A percentile compares a stretch with the other conserved stretches of the same genome.
phyloP scores from a whole-genome alignment of 2,888 invertebrate genomes.

The Cecidostiba fungosa region DNA sequence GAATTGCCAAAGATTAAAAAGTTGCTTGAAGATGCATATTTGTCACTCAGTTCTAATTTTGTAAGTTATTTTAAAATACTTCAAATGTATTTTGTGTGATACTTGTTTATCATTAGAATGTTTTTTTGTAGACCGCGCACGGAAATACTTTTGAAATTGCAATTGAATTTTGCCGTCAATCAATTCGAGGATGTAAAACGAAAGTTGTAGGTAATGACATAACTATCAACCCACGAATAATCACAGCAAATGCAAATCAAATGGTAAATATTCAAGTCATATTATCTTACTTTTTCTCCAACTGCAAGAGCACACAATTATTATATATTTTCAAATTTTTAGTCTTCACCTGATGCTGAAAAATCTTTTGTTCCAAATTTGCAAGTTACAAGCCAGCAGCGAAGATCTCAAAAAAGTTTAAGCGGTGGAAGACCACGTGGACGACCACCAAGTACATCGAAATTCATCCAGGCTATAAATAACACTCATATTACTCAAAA shows the following conservation, averaged over 20 bases:
- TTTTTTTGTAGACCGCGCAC: constrained; percentile 32
- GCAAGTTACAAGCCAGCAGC: not conserved
- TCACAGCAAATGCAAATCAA: not conserved
- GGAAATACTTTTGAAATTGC: constrained; percentile 59
- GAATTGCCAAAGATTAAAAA: constrained; percentile 82
- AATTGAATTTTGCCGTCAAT: constrained; percentile 55
- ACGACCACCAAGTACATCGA: constrained; percentile 80
- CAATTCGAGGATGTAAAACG: constrained; percentile 22
- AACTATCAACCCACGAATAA: not conserved
- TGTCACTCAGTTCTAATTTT: constrained; percentile 83
- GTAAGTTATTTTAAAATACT: constrained; percentile 76
- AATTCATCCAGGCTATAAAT: constrained; percentile 71
- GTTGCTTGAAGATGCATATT: constrained; percentile 87
- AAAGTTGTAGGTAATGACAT: not conserved
- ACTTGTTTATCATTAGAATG: not conserved
- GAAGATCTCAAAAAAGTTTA: constrained; percentile 67
- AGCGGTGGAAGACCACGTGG: constrained; percentile 81
- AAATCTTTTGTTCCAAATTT: not conserved
- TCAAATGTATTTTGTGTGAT: constrained; percentile 80
- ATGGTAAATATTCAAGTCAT: not conserved
- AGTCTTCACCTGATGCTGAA: not conserved
- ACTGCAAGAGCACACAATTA: not conserved
- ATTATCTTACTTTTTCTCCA: not conserved
- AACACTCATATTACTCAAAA: constrained; percentile 13
- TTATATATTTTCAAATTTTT: not conserved